These are phyloP conservation scores for Rattus norvegicus DNA, from an alignment of 2,113 vertebrate species.

Conservation along the genomic window DNA sequence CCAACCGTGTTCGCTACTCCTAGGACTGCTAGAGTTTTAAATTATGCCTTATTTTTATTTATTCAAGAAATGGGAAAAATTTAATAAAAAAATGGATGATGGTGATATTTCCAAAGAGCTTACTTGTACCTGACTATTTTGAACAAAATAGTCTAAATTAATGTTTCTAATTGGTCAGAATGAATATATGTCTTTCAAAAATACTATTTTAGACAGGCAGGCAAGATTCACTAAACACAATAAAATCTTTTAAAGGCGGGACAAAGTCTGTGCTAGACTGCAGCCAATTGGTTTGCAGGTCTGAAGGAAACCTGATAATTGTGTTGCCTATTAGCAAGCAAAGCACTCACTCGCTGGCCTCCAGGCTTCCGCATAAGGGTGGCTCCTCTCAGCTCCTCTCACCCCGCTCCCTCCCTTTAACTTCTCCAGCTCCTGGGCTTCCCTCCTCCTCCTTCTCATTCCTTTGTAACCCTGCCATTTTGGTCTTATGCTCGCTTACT, in stretches of 20 bases:
- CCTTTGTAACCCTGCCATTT: too few relatives aligned
- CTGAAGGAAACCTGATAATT: background rate
- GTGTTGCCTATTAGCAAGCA: background rate
- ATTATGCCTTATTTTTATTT: background rate
- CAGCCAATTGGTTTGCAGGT: background rate
- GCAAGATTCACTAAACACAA: background rate
- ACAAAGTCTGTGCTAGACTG: background rate
- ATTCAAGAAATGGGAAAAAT: background rate
- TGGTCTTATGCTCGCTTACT: fast-evolving
- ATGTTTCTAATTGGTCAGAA: background rate
- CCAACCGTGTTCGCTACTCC: background rate
- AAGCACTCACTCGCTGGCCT: too few relatives aligned
- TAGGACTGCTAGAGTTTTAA: background rate
- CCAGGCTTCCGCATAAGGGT: background rate
- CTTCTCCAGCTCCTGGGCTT: background rate
- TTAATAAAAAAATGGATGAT: background rate
- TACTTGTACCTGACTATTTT: background rate
- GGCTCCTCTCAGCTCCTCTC: background rate
- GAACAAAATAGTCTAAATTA: background rate
- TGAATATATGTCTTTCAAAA: background rate
- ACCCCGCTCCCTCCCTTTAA: too few relatives aligned
- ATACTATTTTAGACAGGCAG: background rate
- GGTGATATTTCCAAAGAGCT: background rate
- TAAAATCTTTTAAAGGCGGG: background rate
- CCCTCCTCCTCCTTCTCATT: background rate